Percentiles rank a stretch among this genome's conserved stretches.
Conservation (phyloP, 2,888 invertebrate species). For the Acanthosoma haemorrhoidale region DNA sequence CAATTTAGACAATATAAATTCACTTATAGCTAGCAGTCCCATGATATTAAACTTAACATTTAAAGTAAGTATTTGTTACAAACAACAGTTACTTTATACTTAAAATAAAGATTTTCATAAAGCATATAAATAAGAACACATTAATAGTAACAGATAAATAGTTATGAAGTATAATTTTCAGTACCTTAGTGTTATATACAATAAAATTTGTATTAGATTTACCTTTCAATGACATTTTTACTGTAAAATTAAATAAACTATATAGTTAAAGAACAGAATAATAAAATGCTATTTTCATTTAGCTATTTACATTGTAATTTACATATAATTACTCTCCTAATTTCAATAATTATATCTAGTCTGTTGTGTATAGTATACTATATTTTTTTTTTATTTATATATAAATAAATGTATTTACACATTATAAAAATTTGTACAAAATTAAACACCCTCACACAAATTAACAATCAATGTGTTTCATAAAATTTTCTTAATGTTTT, state of each 20-base stretch:
- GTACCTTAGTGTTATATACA: background rate
- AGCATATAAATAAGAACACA: conserved; percentile 10
- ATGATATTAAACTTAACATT: background rate
- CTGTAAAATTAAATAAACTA: conserved; percentile 7
- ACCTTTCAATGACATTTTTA: background rate
- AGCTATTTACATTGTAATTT: conserved; percentile 1
- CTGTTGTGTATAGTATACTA: background rate
- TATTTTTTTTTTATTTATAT: background rate
- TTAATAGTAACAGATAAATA: conserved; percentile 10
- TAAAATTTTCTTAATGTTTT: background rate
- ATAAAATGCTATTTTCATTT: background rate
- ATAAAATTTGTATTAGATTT: background rate
- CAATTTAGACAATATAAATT: no score
- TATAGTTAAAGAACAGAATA: conserved; percentile 2
- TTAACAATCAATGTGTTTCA: background rate
- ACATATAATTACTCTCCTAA: background rate
- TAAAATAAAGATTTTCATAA: conserved; percentile 1
- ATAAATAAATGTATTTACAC: background rate
- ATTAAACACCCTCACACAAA: background rate
- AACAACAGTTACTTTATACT: conserved; percentile 4
- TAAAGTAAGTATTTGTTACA: conserved; percentile 3
- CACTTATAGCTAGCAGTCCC: conserved; percentile 9
- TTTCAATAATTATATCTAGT: background rate
- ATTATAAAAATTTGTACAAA: background rate
- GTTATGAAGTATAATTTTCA: background rate